A percentile compares a stretch with the other conserved stretches of the same genome.
Evolutionary conservation across 2,113 vertebrate genomes (phyloP).

Genomic region (Sander vitreus): DNA sequence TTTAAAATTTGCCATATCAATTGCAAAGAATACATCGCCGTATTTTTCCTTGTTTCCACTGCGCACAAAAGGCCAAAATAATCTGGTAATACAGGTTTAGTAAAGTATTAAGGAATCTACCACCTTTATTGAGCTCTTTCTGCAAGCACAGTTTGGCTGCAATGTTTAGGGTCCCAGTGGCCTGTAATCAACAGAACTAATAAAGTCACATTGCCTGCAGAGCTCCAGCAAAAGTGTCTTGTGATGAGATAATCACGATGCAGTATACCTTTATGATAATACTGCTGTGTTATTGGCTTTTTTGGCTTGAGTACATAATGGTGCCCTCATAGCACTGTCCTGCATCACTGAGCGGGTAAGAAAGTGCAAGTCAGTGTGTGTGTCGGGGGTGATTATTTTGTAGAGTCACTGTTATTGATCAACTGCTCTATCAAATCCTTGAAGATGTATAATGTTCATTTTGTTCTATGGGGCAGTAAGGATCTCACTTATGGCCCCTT

Average conservation of each 20-base stretch:
- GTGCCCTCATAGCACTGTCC: slow-evolving; percentile 3
- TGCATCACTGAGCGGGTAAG: slow-evolving; percentile 31
- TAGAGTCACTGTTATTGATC: slow-evolving; percentile 55
- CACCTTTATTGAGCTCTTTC: background rate
- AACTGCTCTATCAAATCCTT: slow-evolving; percentile 39
- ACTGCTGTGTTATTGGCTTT: slow-evolving; percentile 31
- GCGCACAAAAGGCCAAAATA: background rate
- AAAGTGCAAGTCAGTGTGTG: slow-evolving; percentile 35
- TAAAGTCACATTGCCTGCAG: slow-evolving; percentile 10
- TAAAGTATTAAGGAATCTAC: background rate
- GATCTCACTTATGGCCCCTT: slow-evolving; percentile 40
- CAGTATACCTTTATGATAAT: slow-evolving; percentile 31
- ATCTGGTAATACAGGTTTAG: background rate
- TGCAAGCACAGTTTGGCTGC: background rate
- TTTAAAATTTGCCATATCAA: background rate
- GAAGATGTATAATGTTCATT: slow-evolving; percentile 55
- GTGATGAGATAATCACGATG: slow-evolving; percentile 13
- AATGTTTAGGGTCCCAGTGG: background rate
- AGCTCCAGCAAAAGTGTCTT: slow-evolving; percentile 11
- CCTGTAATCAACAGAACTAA: slow-evolving; percentile 14
- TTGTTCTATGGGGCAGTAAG: slow-evolving; percentile 25
- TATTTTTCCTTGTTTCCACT: background rate
- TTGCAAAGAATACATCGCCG: background rate
- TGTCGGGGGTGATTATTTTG: slow-evolving; percentile 20
- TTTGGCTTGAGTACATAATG: slow-evolving; percentile 23